phyloP scores from a whole-genome alignment of 2,797 vertebrate genomes.

The Coendou prehensilis region DNA sequence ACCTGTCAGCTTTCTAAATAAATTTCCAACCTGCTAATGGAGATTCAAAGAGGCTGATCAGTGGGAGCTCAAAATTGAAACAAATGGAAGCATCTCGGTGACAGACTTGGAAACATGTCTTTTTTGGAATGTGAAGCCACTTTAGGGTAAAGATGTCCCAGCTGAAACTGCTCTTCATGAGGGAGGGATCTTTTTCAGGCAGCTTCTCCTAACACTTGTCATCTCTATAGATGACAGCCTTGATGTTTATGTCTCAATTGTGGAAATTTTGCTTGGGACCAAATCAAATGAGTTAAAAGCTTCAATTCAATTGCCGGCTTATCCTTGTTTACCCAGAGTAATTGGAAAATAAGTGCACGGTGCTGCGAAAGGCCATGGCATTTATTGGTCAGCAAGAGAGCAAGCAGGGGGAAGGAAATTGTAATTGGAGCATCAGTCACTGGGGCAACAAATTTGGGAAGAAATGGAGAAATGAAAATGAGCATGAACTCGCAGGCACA shows the following conservation, averaged over 20 bases:
- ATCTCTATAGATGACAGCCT: conserved; percentile 45
- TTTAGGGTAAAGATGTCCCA: conserved; percentile 55
- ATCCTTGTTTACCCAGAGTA: conserved; percentile 69
- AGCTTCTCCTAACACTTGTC: conserved; percentile 46
- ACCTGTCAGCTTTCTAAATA: conserved; percentile 91
- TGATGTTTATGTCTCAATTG: conserved; percentile 73
- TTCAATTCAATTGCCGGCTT: conserved; percentile 10
- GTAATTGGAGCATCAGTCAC: neutral
- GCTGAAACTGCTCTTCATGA: conserved; percentile 61
- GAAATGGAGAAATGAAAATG: conserved; percentile 72
- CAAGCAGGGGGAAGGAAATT: neutral
- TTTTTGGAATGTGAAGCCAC: conserved; percentile 20
- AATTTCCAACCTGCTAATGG: conserved; percentile 90
- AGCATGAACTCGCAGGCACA: conserved; percentile 37
- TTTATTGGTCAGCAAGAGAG: conserved; percentile 60
- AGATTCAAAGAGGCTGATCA: conserved; percentile 90
- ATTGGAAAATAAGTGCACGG: conserved; percentile 71
- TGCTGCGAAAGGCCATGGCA: conserved; percentile 40
- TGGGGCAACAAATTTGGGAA: conserved; percentile 68
- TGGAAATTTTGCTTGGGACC: conserved; percentile 40
- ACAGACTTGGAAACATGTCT: conserved; percentile 73
- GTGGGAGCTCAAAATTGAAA: conserved; percentile 80
- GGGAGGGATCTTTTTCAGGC: neutral
- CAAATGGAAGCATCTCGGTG: conserved; percentile 79
- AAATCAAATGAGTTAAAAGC: conserved; percentile 71